These are phyloP conservation scores for Polydrusus cervinus DNA, from an alignment of 2,888 invertebrate genomes.

Conservation along the genomic window DNA sequence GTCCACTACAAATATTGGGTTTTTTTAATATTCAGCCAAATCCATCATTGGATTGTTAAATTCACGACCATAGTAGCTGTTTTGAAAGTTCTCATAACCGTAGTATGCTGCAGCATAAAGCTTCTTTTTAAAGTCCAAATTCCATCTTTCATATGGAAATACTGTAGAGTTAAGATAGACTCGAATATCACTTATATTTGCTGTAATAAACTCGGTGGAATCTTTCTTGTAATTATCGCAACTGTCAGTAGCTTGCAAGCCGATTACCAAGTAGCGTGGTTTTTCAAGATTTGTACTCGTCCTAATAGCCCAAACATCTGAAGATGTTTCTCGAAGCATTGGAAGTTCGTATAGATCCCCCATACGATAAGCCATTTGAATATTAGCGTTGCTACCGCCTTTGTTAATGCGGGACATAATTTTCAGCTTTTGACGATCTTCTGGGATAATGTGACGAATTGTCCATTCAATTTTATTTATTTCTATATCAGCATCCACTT, in stretches of 20 bases:
- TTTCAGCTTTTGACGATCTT: not conserved
- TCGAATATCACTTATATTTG: too few relatives aligned
- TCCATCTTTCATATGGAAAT: slow-evolving; percentile 23
- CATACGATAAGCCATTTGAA: slow-evolving; percentile 22
- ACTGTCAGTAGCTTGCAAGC: not conserved
- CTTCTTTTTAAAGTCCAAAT: slow-evolving; percentile 14
- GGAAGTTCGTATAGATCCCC: slow-evolving; percentile 23
- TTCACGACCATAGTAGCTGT: too few relatives aligned
- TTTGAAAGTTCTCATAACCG: too few relatives aligned
- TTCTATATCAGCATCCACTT: not conserved
- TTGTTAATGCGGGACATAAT: not conserved
- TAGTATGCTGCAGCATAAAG: not conserved
- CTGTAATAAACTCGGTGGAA: not conserved
- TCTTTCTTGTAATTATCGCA: not conserved
- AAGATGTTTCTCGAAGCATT: not conserved
- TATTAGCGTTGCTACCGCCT: not conserved
- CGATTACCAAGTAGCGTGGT: not conserved
- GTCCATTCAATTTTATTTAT: not conserved
- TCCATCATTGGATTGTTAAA: too few relatives aligned
- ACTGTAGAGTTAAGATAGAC: too few relatives aligned
- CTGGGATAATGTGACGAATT: not conserved
- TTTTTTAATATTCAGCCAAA: too few relatives aligned
- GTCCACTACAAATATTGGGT: too few relatives aligned
- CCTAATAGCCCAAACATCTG: slow-evolving; percentile 11
- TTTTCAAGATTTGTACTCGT: slow-evolving; percentile 1